A percentile compares a stretch with the other conserved stretches of the same genome.
Evolutionary conservation across 2,113 vertebrate genomes (phyloP).

Genomic region (Canis aureus): DNA sequence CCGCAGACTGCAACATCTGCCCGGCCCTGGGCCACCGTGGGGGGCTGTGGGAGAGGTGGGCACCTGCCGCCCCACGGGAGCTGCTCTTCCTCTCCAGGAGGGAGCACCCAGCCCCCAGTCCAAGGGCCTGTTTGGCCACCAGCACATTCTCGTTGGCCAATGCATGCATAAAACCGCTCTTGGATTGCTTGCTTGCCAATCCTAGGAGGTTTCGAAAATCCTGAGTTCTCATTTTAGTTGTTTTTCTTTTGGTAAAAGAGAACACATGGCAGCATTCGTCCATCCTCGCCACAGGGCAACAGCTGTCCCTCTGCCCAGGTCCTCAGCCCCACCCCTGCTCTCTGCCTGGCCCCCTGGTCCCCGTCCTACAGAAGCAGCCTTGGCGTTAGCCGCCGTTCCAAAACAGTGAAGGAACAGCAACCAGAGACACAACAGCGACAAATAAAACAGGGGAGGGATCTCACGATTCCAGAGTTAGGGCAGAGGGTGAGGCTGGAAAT

Average conservation of each 20-base stretch:
- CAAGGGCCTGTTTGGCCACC: not conserved
- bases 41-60: not conserved
- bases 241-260: not conserved
- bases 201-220: not conserved
- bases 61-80: not conserved
- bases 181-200: not conserved
- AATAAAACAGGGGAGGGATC: not conserved
- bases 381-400: rapidly evolving
- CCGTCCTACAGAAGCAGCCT: not conserved
- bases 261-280: not conserved
- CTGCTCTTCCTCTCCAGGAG: rapidly evolving
- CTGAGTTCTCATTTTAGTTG: not conserved
- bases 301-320: too few relatives aligned
- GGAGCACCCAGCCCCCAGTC: too few relatives aligned
- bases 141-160: not conserved
- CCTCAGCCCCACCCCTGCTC: not conserved
- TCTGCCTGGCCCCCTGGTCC: rapidly evolving
- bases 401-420: not conserved
- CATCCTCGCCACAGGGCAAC: not conserved
- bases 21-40: not conserved
- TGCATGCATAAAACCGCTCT: not conserved
- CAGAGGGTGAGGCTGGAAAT: not conserved
- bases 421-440: not conserved
- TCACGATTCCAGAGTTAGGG: rapidly evolving
- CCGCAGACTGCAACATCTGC: not conserved